Conservation (phyloP, 2,113 vertebrate genomes). For the Nesospiza acunhae region DNA sequence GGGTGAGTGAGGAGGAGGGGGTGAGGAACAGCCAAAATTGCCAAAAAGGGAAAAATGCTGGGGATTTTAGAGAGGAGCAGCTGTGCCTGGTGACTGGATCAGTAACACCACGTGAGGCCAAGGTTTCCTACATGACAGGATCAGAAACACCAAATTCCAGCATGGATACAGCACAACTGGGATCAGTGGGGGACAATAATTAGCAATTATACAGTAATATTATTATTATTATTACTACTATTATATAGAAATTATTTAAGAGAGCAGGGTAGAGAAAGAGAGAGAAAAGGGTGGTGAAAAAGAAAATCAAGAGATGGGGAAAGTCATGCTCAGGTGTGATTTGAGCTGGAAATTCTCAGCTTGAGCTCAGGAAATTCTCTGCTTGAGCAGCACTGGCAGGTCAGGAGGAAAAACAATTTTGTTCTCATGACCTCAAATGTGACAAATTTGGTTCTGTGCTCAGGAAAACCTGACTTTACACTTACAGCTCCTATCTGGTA, state of each 20-base stretch:
- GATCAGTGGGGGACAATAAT: neutral
- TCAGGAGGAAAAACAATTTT: neutral
- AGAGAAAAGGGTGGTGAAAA: neutral
- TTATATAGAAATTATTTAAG: neutral
- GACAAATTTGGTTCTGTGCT: neutral
- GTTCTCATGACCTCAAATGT: neutral
- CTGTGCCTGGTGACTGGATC: neutral
- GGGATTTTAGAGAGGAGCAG: neutral
- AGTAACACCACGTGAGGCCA: neutral
- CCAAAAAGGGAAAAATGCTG: neutral
- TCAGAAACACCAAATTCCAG: neutral
- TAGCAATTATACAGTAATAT: too few species aligned
- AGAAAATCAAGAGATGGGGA: neutral
- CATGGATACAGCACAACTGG: neutral
- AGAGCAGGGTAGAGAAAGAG: rapidly evolving
- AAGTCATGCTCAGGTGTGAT: neutral
- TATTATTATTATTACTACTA: neutral
- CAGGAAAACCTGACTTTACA: neutral
- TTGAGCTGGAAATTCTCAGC: neutral
- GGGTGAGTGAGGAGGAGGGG: neutral
- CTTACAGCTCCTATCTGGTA: rapidly evolving
- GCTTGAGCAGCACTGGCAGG: neutral
- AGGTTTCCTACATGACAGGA: neutral
- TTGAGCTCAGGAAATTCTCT: neutral
- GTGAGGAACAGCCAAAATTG: neutral